Evolutionary conservation across 2,113 vertebrate species (phyloP).

Genomic region (Tricholaema leucomelas): DNA sequence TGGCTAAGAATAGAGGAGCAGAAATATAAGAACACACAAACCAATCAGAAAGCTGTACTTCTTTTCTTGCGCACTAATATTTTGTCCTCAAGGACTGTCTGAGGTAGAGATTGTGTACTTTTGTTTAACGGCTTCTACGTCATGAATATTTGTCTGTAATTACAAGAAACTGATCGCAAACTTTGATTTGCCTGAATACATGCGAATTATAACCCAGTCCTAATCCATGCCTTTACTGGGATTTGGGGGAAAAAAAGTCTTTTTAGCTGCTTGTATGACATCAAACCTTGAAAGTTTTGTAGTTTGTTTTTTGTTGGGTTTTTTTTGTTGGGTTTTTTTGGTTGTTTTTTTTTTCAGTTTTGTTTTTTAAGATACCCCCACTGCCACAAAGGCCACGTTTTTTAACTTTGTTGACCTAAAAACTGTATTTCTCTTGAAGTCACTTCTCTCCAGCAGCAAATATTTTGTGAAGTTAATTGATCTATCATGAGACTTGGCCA

Average conservation of each 20-base stretch:
- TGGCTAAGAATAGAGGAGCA: background rate
- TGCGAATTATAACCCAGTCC: background rate
- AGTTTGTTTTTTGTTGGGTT: too few relatives aligned
- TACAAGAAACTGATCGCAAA: background rate
- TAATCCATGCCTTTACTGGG: background rate
- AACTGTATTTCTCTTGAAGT: background rate
- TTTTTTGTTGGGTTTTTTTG: too few relatives aligned
- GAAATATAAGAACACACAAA: background rate
- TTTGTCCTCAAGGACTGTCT: background rate
- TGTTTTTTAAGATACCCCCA: background rate
- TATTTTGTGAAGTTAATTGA: background rate
- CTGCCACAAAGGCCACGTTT: background rate
- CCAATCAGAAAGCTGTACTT: background rate
- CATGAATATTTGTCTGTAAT: background rate
- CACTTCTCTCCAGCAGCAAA: background rate
- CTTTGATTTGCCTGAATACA: background rate
- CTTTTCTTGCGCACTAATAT: background rate
- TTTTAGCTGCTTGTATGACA: background rate
- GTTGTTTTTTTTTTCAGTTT: background rate
- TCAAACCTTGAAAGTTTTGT: background rate
- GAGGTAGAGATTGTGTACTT: background rate
- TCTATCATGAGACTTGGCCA: background rate
- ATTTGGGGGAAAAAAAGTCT: background rate
- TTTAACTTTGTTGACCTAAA: background rate
- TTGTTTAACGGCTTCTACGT: background rate